Evolutionary conservation across 1,140 invertebrate species (phyloP).

Genomic region (Delia radicum): DNA sequence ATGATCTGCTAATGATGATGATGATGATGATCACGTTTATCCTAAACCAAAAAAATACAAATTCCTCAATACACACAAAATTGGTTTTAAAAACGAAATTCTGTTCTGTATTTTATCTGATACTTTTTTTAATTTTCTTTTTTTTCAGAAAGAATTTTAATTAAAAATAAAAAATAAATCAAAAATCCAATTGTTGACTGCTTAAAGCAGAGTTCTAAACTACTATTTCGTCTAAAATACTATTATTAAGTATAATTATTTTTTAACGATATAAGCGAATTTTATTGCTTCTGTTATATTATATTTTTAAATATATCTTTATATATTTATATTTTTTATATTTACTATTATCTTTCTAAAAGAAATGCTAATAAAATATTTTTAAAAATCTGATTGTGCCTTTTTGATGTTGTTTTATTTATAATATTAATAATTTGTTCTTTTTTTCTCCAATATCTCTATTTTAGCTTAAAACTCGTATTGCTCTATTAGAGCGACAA

Average conservation of each 20-base stretch:
- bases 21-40: not conserved
- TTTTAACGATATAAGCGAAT: constrained; percentile 37
- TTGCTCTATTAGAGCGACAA: constrained; percentile 61
- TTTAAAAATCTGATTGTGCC: not conserved
- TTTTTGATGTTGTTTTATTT: constrained; percentile 4
- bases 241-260: not conserved
- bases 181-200: not conserved
- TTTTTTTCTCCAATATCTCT: not conserved
- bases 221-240: not conserved
- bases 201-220: not conserved
- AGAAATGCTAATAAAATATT: not conserved
- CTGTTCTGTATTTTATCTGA: not conserved
- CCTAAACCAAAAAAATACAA: not conserved
- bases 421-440: constrained; percentile 10
- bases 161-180: too few species aligned
- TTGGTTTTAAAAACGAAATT: not conserved
- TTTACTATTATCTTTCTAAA: not conserved
- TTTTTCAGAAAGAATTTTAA: not conserved
- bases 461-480: constrained; percentile 43
- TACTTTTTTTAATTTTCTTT: not conserved
- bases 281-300: constrained; percentile 51
- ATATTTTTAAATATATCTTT: not conserved
- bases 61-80: not conserved
- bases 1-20: too few species aligned
- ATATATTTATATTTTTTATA: not conserved